Conservation (phyloP, 2,888 invertebrate genomes). For the Falcaria lacertinaria region DNA sequence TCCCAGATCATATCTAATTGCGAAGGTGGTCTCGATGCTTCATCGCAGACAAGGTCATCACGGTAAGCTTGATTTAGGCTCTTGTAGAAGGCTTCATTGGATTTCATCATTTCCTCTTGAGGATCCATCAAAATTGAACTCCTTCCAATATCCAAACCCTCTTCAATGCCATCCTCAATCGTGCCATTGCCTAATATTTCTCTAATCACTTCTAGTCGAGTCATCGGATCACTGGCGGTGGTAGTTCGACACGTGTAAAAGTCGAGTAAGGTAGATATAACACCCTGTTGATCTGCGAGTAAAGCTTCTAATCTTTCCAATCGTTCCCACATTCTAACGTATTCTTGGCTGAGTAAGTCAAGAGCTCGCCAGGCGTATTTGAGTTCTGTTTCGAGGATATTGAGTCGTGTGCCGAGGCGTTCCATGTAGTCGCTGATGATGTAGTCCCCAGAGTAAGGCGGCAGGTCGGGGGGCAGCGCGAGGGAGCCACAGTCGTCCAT, state of each 20-base stretch:
- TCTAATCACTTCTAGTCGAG: slow-evolving; percentile 80
- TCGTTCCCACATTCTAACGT: slow-evolving; percentile 96
- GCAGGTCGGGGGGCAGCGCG: slow-evolving; percentile 72
- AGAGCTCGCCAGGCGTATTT: slow-evolving; percentile 96
- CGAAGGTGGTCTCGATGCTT: slow-evolving; percentile 83
- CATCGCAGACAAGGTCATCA: slow-evolving; percentile 85
- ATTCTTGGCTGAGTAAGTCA: slow-evolving; percentile 93
- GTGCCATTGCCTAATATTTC: slow-evolving; percentile 83
- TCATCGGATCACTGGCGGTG: slow-evolving; percentile 74
- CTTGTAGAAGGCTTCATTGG: slow-evolving; percentile 92
- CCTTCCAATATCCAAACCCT: slow-evolving; percentile 80
- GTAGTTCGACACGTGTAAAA: slow-evolving; percentile 82
- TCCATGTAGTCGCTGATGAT: slow-evolving; percentile 96
- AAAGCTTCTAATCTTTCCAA: slow-evolving; percentile 92
- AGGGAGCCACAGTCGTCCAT: slow-evolving; percentile 78
- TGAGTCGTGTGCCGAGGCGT: slow-evolving; percentile 90
- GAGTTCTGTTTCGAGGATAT: slow-evolving; percentile 92
- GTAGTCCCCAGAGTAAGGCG: slow-evolving; percentile 83
- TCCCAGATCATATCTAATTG: slow-evolving; percentile 94
- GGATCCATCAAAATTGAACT: slow-evolving; percentile 59
- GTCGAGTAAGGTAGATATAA: slow-evolving; percentile 91
- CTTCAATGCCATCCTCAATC: slow-evolving; percentile 83
- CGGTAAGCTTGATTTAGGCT: slow-evolving; percentile 93
- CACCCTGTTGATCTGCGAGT: slow-evolving; percentile 93
- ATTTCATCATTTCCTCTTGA: slow-evolving; percentile 81